Evolutionary conservation across 2,888 invertebrate species (phyloP), one percentile per base, ranked within the genome.

Genomic region (Leptopilina myrica): DNA sequence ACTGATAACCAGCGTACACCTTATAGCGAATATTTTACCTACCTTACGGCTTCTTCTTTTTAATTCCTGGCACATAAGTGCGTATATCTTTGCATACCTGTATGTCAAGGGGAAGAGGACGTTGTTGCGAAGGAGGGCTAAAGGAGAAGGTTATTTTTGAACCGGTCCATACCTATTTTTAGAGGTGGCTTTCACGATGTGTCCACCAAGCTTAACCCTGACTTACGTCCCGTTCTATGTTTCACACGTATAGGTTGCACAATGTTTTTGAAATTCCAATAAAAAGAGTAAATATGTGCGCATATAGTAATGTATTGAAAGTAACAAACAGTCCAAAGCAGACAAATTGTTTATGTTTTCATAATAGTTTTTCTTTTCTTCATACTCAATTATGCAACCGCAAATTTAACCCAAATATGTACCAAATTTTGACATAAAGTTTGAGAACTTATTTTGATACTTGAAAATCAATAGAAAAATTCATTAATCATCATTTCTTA

Each of bases 1-100:
- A 88, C 89, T 91, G 90, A 91, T 91, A 91, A 90, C 88, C 89
- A 89, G 90, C 89, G 88, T 88, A 87, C 89, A 87, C 88, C 89
- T 89, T 87, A 86, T 87, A 86, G 88, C 85, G 84, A 81, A 85
- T 85, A 86, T 88, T 86, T 85, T 82, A 84, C 80, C 81, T 83
- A 81, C 85, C 86, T 86, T 83, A 83, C 85, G 84, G 84, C 84
- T 85, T 85, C 82, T 80, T 64, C 80, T 80, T 80, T 75, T 75
- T 76, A 67, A 64, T 77, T 65, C 78, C 56, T 65, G 77, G 56
- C 79, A 78, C 79, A 78, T 59, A 73, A 79, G 78, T 66, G 80
- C 80, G 76, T 79, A 79, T 76, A 76, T 79, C 79, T 79, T 64
- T 64, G 59, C 40, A 59, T 64, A 80, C 81, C 78, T 78, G 80